Conservation (phyloP, 2,797 vertebrate species). For the Chaetodon trifasciatus region DNA sequence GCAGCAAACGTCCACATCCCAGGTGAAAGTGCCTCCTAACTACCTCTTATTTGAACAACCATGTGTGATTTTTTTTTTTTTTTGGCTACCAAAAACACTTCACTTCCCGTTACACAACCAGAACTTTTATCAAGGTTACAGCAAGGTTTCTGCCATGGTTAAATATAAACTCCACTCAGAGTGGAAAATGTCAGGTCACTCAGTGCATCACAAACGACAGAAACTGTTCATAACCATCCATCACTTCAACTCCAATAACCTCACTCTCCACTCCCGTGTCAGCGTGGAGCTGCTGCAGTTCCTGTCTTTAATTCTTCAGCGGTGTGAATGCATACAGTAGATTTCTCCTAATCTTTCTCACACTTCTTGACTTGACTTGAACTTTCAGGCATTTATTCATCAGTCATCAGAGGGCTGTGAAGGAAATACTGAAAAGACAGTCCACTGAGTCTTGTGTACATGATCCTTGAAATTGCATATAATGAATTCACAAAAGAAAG, state of each 20-base stretch:
- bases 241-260: conserved; percentile 48
- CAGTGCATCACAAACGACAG: conserved; percentile 41
- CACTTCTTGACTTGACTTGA: conserved; percentile 16
- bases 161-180: conserved; percentile 37
- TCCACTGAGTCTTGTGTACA: not conserved
- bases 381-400: not conserved
- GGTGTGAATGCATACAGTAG: not conserved
- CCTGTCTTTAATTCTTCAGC: conserved; percentile 13
- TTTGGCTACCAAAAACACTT: not conserved
- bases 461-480: not conserved
- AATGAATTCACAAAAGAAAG: conserved; percentile 6
- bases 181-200: conserved; percentile 60
- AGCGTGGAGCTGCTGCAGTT: conserved; percentile 1
- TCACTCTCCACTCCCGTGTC: conserved; percentile 38
- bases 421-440: not conserved
- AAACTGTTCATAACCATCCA: conserved; percentile 35
- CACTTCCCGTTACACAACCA: conserved; percentile 10
- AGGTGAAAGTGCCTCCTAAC: not conserved
- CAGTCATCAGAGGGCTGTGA: not conserved
- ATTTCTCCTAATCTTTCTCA: not conserved
- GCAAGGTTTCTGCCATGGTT: conserved; percentile 1
- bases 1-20: not conserved
- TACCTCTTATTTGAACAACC: not conserved
- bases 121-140: conserved; percentile 7
- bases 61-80: not conserved